Base-by-base conservation (phyloP, 2,797 vertebrate species). In the Phataginus tricuspis region DNA sequence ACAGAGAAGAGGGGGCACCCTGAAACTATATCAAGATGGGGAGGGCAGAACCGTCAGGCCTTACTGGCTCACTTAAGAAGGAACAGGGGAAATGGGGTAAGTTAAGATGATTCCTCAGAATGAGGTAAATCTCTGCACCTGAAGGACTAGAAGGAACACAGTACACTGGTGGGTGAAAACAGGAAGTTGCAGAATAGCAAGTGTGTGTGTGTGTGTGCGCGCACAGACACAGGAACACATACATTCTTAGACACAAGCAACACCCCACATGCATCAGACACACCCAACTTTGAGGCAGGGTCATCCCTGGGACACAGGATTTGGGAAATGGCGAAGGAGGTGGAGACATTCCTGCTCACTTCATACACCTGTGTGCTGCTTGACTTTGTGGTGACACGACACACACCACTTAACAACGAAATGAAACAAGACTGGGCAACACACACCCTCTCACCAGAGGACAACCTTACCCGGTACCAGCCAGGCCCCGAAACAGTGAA, bases 131-230 rank as follows among this genome's bases (percentile, higher is more conserved):
- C 16, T 45, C 55, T 63, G 74, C 5, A 37, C 14, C n/a, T 1
- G 69, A 29, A 55, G 39, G 72, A 29, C 11, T 1, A 16, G 25
- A 25, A 7, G 12, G 19, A 27, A 63, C 23, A 63, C 42, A 9
- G 55, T 0, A 29, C 1, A 1, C 2, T 49, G 25, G 31, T 39
- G 29, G 69, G 66, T 39, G 34, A 61, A 71, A 39, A 61, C 7
- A 31, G 42, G n/a, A 55, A 69, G 59, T 1, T 45, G 68, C 37
- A 84, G 69, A 66, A 39, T 2, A 37, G 83, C 8, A 12, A 7
- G 3, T 34, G 42, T 1, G 6, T 7, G 25, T 12, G 45, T 0
- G 10, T 2, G n/a, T 7, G 42, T 39, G 14, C 13, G 8, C 31
- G 68, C 25, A n/a, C 5, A 59, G 31, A 92, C 4, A n/a, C 19